These are phyloP conservation scores for Neuroscelio doddi DNA, from an alignment of 2,888 invertebrate genomes.

Conservation along the genomic window DNA sequence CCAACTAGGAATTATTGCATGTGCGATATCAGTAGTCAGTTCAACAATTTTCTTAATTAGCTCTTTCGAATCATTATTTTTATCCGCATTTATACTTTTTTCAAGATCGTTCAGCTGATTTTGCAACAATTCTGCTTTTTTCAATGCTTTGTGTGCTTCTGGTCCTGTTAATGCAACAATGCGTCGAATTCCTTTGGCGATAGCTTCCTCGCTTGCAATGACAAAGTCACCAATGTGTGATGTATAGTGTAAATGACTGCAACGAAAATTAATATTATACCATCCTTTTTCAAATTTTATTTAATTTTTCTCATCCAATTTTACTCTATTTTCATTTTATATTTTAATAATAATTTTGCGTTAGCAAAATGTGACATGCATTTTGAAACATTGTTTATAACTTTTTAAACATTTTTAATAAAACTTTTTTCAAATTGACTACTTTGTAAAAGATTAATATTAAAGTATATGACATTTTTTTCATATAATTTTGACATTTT, in stretches of 20 bases:
- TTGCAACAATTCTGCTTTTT: conserved; percentile 85
- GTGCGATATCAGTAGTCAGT: conserved; percentile 89
- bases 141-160: conserved; percentile 90
- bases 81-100: conserved; percentile 75
- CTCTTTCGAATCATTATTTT: conserved; percentile 77
- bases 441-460: no score
- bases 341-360: no score
- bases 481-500: no score
- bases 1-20: conserved; percentile 93
- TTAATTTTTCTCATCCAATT: no score
- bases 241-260: conserved; percentile 87
- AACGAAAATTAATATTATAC: conserved; percentile 50
- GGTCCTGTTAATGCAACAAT: conserved; percentile 98
- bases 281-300: no score
- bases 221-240: conserved; percentile 97
- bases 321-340: no score
- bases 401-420: no score
- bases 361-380: no score
- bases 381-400: no score
- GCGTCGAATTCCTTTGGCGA: conserved; percentile 97
- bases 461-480: no score
- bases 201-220: conserved; percentile 98
- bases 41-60: conserved; percentile 85
- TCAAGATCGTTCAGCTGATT: conserved; percentile 80
- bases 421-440: no score